Evolutionary conservation across 2,113 vertebrate species (phyloP).

Genomic region (Corapipo altera): DNA sequence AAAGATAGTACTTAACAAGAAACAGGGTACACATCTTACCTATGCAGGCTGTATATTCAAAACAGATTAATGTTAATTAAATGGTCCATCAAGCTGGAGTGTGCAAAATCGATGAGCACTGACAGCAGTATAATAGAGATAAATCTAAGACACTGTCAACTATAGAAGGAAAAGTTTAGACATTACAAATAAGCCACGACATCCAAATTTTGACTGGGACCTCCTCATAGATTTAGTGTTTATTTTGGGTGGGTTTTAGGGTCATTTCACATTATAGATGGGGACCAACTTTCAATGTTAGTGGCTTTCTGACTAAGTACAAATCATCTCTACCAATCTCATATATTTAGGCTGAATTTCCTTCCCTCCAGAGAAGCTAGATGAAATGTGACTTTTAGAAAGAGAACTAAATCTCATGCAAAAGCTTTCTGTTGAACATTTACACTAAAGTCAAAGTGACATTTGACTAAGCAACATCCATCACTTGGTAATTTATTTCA

Average conservation of each 20-base stretch:
- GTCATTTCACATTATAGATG: not conserved
- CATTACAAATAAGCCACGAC: not conserved
- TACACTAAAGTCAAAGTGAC: not conserved
- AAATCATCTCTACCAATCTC: not conserved
- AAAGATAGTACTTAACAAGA: slow-evolving; percentile 3
- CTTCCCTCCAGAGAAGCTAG: not conserved
- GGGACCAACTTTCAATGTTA: not conserved
- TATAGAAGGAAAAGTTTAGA: slow-evolving; percentile 16
- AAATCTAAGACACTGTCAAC: slow-evolving; percentile 43
- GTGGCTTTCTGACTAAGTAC: not conserved
- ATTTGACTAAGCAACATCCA: slow-evolving; percentile 11
- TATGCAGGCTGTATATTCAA: slow-evolving; percentile 45
- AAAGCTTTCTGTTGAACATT: slow-evolving; percentile 15
- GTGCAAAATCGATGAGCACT: slow-evolving; percentile 43
- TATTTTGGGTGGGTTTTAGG: not conserved
- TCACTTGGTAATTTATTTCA: not conserved
- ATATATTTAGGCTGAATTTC: not conserved
- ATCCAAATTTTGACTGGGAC: not conserved
- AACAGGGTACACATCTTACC: not conserved
- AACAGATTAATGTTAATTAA: slow-evolving; percentile 69
- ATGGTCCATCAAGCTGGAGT: slow-evolving; percentile 50
- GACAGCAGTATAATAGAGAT: slow-evolving; percentile 60
- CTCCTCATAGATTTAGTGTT: not conserved
- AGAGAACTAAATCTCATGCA: not conserved
- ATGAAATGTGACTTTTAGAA: not conserved